Evolutionary conservation across 2,888 invertebrate genomes (phyloP).

Genomic region (Sesia apiformis): DNA sequence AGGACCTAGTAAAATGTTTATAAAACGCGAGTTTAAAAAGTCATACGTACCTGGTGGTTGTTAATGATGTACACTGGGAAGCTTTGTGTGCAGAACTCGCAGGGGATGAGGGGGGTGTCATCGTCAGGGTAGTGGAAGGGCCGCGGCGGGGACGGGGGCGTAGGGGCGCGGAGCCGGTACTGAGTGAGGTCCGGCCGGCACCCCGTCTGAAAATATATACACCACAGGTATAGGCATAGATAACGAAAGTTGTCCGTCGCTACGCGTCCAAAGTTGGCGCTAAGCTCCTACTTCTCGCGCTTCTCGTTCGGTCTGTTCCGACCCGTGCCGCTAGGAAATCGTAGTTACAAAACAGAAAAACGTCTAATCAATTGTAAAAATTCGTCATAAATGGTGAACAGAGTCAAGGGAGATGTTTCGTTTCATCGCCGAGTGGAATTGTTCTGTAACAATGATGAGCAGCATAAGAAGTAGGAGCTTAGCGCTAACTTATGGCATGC

Average conservation of each 20-base stretch:
- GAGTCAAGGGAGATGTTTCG: no score
- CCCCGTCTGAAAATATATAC: constrained; percentile 31
- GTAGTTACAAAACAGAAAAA: no score
- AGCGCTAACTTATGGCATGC: no score
- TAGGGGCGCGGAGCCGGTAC: constrained; percentile 11
- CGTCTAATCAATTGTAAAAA: no score
- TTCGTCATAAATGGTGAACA: no score
- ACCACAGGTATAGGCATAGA: background rate
- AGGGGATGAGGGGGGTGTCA: constrained; percentile 46
- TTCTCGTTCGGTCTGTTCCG: no score
- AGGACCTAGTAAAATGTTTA: no score
- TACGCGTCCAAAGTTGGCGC: background rate
- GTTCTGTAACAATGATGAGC: no score
- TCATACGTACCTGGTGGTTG: constrained; percentile 42
- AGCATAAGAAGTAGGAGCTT: no score
- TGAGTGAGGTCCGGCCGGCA: constrained; percentile 49
- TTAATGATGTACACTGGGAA: constrained; percentile 53
- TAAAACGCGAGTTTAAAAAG: no score
- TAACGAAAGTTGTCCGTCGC: background rate
- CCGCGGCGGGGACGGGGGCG: constrained; percentile 2
- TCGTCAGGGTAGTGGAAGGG: background rate
- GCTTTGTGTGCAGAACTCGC: constrained; percentile 56
- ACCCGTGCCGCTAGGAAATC: no score
- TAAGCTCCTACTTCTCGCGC: background rate
- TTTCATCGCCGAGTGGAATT: no score